phyloP scores from a whole-genome alignment of 2,797 vertebrate species.

The Poeciliopsis gracilis region DNA sequence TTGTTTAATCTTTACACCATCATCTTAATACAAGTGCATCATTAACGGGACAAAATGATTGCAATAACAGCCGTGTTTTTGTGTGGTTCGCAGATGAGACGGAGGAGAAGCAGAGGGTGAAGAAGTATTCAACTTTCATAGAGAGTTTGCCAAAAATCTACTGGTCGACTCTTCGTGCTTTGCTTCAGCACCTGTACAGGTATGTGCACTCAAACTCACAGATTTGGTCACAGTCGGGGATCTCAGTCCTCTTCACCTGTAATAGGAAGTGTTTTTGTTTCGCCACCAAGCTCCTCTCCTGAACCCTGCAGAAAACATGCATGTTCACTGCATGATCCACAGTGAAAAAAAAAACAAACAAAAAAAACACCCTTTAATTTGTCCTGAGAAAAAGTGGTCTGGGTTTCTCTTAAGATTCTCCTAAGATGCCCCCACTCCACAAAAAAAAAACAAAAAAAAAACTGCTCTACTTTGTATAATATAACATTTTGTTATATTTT shows the following conservation, averaged over 20 bases:
- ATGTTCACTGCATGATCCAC: not conserved
- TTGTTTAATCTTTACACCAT: not conserved
- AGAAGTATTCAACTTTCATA: constrained; percentile 91
- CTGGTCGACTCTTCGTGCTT: constrained; percentile 87
- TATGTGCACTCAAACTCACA: constrained; percentile 48
- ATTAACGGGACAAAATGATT: not conserved
- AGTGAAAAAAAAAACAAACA: not conserved
- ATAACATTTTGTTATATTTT: not conserved
- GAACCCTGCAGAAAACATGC: not conserved
- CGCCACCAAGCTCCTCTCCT: not conserved
- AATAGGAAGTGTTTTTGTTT: not conserved
- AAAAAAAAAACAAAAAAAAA: too few relatives aligned
- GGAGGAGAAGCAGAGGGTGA: constrained; percentile 85
- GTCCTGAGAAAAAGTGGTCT: not conserved
- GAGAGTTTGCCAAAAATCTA: constrained; percentile 87
- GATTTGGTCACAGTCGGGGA: not conserved
- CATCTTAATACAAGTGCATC: not conserved
- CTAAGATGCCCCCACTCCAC: not conserved
- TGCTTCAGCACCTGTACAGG: constrained; percentile 96
- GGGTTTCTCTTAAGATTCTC: not conserved
- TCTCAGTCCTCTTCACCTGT: not conserved
- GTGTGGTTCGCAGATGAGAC: constrained; percentile 80
- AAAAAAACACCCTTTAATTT: not conserved
- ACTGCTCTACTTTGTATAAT: not conserved
- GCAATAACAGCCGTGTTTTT: not conserved